A percentile compares a stretch with the other conserved stretches of the same genome.
Conservation (phyloP, 2,888 invertebrate genomes). For the Leptopterna dolabrata region DNA sequence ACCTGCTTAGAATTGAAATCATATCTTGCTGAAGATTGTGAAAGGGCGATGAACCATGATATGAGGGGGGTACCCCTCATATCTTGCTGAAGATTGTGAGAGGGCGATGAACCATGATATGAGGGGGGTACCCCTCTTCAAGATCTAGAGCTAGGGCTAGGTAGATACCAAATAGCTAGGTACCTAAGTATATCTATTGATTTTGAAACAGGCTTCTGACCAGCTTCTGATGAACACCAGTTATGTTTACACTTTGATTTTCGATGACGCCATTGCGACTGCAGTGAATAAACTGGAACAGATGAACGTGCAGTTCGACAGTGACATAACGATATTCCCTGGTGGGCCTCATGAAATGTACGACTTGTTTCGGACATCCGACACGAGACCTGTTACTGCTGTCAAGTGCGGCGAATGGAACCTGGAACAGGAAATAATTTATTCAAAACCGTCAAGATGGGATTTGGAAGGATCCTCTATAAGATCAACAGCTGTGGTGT, state of each 20-base stretch:
- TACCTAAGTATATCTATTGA: too few relatives aligned
- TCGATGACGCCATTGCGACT: not conserved
- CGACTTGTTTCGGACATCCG: not conserved
- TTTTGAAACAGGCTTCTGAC: constrained; percentile 9
- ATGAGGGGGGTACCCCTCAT: too few relatives aligned
- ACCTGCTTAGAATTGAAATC: too few relatives aligned
- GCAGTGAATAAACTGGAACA: not conserved
- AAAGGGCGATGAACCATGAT: too few relatives aligned
- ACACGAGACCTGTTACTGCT: not conserved
- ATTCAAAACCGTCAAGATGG: not conserved
- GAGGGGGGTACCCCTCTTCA: too few relatives aligned
- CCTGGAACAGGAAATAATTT: not conserved
- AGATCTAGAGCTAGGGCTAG: too few relatives aligned
- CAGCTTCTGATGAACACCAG: constrained; percentile 8
- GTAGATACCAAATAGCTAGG: too few relatives aligned
- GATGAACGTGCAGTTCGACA: constrained; percentile 6
- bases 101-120: too few relatives aligned
- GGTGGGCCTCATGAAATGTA: not conserved
- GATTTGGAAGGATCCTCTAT: constrained; percentile 24
- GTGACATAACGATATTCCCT: constrained; percentile 13
- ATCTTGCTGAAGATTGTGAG: too few relatives aligned
- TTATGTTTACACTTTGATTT: constrained; percentile 14
- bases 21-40: too few relatives aligned
- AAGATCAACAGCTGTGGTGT: constrained; percentile 22
- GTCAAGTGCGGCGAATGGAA: not conserved